Evolutionary conservation across 2,113 vertebrate genomes (phyloP).

Genomic region (Diglossa brunneiventris): DNA sequence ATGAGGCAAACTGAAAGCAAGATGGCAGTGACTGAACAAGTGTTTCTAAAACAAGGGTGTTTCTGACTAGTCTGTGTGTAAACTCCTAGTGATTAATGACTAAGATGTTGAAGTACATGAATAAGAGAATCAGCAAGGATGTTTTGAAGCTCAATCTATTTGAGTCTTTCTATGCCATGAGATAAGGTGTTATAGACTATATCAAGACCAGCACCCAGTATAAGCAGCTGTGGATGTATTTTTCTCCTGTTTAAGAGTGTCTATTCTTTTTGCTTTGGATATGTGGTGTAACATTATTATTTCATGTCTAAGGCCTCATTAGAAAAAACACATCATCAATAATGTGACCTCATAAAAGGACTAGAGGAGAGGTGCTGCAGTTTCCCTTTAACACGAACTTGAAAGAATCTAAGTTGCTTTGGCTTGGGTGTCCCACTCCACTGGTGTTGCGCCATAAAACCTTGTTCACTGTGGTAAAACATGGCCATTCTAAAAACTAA

Average conservation of each 20-base stretch:
- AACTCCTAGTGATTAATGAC: background rate
- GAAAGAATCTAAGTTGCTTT: background rate
- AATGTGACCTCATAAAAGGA: background rate
- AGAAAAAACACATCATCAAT: background rate
- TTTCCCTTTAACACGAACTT: background rate
- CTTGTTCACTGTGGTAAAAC: background rate
- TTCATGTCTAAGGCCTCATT: background rate
- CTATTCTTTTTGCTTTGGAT: background rate
- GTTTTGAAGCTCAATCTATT: background rate
- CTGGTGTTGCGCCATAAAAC: background rate
- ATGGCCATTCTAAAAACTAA: background rate
- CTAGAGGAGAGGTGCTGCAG: background rate
- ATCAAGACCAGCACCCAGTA: background rate
- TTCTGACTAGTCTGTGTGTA: background rate
- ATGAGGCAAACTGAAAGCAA: conserved; percentile 13
- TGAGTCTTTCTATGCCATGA: background rate
- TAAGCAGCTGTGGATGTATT: background rate
- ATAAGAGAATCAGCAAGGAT: background rate
- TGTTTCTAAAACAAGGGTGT: background rate
- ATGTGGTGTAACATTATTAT: background rate
- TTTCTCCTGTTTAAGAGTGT: background rate
- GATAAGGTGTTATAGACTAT: background rate
- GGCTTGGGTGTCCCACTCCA: background rate
- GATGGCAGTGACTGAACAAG: conserved; percentile 2
- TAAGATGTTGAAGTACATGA: background rate